Percentiles rank a stretch among this genome's conserved stretches.
phyloP scores from a whole-genome alignment of 2,888 invertebrate species.

The Merodon equestris region DNA sequence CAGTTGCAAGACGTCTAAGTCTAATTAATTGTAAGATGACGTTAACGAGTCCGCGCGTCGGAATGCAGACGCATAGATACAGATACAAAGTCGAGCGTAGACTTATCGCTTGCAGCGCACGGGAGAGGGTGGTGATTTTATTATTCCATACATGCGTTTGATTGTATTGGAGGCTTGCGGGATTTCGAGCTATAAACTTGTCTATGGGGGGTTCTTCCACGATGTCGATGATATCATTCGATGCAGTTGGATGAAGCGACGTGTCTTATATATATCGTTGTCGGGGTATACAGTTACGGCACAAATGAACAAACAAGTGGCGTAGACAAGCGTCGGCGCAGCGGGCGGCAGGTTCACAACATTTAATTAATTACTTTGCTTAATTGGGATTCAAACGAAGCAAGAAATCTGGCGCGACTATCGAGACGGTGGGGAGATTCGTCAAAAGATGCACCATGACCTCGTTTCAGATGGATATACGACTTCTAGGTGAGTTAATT shows the following conservation, averaged over 20 bases:
- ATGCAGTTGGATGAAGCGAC: conserved; percentile 31
- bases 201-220: conserved; percentile 7
- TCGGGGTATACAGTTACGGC: conserved; percentile 5
- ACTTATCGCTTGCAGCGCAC: too few relatives aligned
- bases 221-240: conserved; percentile 31
- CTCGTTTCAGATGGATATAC: too few relatives aligned
- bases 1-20: conserved; percentile 50
- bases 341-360: not conserved
- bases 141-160: not conserved
- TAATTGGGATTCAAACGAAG: conserved; percentile 53
- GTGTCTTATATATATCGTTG: conserved; percentile 32
- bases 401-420: conserved; percentile 49
- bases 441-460: too few relatives aligned
- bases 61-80: conserved; percentile 42
- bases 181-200: conserved; percentile 2
- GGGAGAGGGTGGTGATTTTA: not conserved
- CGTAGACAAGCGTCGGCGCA: not conserved
- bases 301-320: conserved; percentile 6
- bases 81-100: too few relatives aligned
- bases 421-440: too few relatives aligned
- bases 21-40: conserved; percentile 64
- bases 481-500: too few relatives aligned
- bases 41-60: conserved; percentile 48
- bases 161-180: conserved; percentile 11
- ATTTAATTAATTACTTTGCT: conserved; percentile 35